Evolutionary conservation across 2,888 invertebrate genomes (phyloP).

Genomic region (Nomada fabriciana): DNA sequence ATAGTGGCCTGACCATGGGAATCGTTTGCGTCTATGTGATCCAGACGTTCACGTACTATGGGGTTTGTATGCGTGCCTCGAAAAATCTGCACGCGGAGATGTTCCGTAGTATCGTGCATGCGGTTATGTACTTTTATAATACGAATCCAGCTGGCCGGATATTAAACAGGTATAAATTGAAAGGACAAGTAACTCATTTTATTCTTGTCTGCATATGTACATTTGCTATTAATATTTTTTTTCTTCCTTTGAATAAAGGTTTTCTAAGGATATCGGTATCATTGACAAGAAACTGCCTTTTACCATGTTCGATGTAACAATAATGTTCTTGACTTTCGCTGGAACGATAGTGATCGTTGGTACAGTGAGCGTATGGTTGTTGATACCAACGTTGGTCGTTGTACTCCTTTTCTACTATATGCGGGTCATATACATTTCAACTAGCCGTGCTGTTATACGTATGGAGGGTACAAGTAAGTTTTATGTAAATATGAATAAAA

Average conservation of each 20-base stretch:
- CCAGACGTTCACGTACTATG: slow-evolving; percentile 85
- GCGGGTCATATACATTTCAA: slow-evolving; percentile 90
- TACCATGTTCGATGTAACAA: slow-evolving; percentile 87
- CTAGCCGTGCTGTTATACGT: slow-evolving; percentile 92
- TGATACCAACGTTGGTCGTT: slow-evolving; percentile 89
- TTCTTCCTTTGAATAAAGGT: slow-evolving; percentile 84
- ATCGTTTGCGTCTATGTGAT: slow-evolving; percentile 83
- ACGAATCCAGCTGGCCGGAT: slow-evolving; percentile 93
- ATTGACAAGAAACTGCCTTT: slow-evolving; percentile 88
- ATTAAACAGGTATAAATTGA: slow-evolving; percentile 86
- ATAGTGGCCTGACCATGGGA: slow-evolving; percentile 83
- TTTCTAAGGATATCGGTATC: slow-evolving; percentile 94
- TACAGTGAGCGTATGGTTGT: slow-evolving; percentile 90
- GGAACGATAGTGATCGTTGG: slow-evolving; percentile 87
- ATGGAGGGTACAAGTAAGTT: slow-evolving; percentile 92
- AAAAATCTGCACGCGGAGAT: slow-evolving; percentile 91
- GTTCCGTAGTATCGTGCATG: slow-evolving; percentile 92
- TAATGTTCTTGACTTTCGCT: slow-evolving; percentile 86
- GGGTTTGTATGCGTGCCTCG: slow-evolving; percentile 91
- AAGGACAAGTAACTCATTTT: too few relatives aligned
- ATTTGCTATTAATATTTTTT: background rate
- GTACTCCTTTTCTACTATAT: slow-evolving; percentile 88
- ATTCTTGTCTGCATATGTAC: background rate
- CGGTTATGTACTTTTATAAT: slow-evolving; percentile 95
- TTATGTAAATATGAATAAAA: background rate